Evolutionary conservation across 2,113 vertebrate species (phyloP), one percentile per base, ranked within the genome.

Genomic region (Colinus virginianus): DNA sequence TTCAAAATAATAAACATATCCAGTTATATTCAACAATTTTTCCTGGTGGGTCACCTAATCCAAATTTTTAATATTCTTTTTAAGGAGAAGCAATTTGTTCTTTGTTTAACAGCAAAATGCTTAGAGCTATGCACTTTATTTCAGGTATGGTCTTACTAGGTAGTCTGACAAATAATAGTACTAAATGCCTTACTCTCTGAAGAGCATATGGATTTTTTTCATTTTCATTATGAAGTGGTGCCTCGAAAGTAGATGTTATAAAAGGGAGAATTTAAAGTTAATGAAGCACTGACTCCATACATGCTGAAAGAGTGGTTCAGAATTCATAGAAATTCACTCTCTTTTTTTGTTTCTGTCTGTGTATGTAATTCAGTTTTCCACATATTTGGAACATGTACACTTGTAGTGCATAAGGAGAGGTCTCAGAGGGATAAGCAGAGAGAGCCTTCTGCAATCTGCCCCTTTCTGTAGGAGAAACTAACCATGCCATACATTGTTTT

Each of bases 51-150:
- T 71, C 51, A 83, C 40, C 10, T 46, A 13, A 12, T 94, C 55
- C 3, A 18, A 63, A 79, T 77, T 83, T 55, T 87, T 70, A 56
- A 23, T 74, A 67, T 80, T 85, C 61, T 80, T 61, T 21, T 59
- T 90, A 80, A 92, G 34, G 46, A 78, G 30, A 83, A 94, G 62
- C 77, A 72, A 63, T 75, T 91, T 15, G 9, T 81, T 63, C 46
- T 78, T 84, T 70, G 11, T 81, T 92, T 79, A 85, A 83, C 1
- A 1, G 15, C 23, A 82, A 38, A 84, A 79, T 59, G 59, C 28
- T 82, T 28, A 38, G 67, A 87, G 67, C 38, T 78, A 45, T 67
- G 82, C 15, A n/a, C 43, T 93, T 74, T 12, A 64, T 87, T 85
- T 94, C 55, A 82, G 55, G 25, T 82, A 55, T 8, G 34, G 55